Evolutionary conservation across 37 sponge, comb jelly and placozoan genomes (phyloP), one percentile per base, ranked within the genome.

Genomic region (Beroe forskalii): DNA sequence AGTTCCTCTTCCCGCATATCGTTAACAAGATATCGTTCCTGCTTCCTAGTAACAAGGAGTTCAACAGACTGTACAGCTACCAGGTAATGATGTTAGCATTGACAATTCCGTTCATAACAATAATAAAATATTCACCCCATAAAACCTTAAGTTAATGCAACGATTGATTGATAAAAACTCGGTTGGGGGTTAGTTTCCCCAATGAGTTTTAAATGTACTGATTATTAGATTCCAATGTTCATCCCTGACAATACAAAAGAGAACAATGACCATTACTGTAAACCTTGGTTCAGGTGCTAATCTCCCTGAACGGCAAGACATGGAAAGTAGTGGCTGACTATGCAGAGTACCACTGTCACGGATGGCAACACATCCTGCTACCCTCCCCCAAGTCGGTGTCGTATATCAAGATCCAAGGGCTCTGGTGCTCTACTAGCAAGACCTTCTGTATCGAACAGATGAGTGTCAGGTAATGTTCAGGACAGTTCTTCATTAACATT

Each of bases 381-480:
- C 55, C 86, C 25, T n/a, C 25, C 27, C 86, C 86, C 55, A 41
- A 44, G 27, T 41, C 86, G 39, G 48, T 80, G 40, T 32, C 28
- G 27, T 48, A 48, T 3, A 80, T 80, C 55, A 80, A 24, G 40
- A 80, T 80, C 14, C 55, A 44, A 48, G 86, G 86, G 24, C 24
- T 44, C 27, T 80, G 86, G 86, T 80, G 86, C 20, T 80, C 86
- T 41, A 80, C 86, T 2, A 80, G 86, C 55, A 80, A 80, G 55
- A 44, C 55, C 25, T 80, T 80, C 86, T 80, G 55, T 44, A 80
- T 80, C 31, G 86, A 80, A 43, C 55, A 80, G 48, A 44, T 44
- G 44, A 80, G 86, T 42, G 86, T 80, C 55, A 80, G 40, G 86
- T 80, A 64, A 64, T n/a, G n/a, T n/a, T n/a, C n/a, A 17, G 9